These are phyloP conservation scores for Tachina fera DNA, from an alignment of 2,888 invertebrate species.

Conservation along the genomic window DNA sequence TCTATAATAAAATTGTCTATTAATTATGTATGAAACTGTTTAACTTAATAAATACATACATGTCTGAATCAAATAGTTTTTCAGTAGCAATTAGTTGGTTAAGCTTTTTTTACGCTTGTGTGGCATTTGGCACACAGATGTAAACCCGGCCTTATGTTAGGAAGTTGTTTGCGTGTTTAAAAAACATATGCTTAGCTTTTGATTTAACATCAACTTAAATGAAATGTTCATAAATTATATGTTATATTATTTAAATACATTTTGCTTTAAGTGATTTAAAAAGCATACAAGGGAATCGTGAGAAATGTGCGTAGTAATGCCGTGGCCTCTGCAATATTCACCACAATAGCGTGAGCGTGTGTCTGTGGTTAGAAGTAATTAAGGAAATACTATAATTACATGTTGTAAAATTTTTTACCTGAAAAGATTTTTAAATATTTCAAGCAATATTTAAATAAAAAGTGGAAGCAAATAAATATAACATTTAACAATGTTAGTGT, in stretches of 20 bases:
- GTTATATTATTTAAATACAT: not conserved
- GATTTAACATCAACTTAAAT: slow-evolving; percentile 7
- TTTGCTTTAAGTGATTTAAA: slow-evolving; percentile 2
- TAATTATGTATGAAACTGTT: too few relatives aligned
- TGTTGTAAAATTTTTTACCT: not conserved
- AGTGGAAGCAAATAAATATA: too few relatives aligned
- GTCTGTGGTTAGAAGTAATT: slow-evolving; percentile 27
- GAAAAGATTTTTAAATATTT: too few relatives aligned
- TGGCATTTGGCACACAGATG: too few relatives aligned
- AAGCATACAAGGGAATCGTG: not conserved
- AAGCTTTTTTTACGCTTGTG: too few relatives aligned
- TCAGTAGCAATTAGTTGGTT: too few relatives aligned
- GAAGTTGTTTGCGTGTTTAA: slow-evolving; percentile 44
- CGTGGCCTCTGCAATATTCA: not conserved
- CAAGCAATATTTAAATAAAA: too few relatives aligned
- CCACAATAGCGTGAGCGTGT: slow-evolving; percentile 5
- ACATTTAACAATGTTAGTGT: too few relatives aligned
- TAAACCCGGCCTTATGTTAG: too few relatives aligned
- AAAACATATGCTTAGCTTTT: slow-evolving; percentile 35
- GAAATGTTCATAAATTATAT: slow-evolving; percentile 24
- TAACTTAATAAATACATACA: too few relatives aligned
- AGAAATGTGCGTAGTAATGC: slow-evolving; percentile 39
- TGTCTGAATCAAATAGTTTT: too few relatives aligned
- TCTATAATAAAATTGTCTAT: too few relatives aligned
- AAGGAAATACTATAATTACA: slow-evolving; percentile 14